Base-by-base conservation (phyloP, 1,140 invertebrate genomes). In the Cepaea nemoralis region DNA sequence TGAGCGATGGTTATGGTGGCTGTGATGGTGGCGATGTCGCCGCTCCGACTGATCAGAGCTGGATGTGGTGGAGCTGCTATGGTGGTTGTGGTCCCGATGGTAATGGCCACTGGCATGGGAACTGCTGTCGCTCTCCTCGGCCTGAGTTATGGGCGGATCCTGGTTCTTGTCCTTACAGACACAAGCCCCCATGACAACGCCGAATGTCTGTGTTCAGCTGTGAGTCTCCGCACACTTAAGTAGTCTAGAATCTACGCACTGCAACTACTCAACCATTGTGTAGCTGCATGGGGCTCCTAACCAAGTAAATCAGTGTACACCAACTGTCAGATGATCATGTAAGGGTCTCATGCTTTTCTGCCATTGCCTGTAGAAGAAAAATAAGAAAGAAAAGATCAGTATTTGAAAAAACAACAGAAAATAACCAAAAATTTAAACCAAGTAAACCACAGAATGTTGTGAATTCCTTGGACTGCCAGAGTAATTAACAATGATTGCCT, bases 151-250 rank as follows among this genome's bases (percentile, higher is more conserved):
- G 19, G 82, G 71, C 19, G 63, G 70, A 31, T 80, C 78, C 42
- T 80, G 77, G 39, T 80, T 80, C 55, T 87, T 89, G 45, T 89
- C 86, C 67, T 86, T 87, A 84, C 88, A 88, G 24, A 89, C 80
- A 86, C 88, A 89, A n/a, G 85, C 81, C 66, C 88, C 88, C 88
- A 89, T 89, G 50, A 33, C 12, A 73, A n/a, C n/a, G n/a, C 37
- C 48, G 50, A 42, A 33, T 37, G n/a, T 55, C n/a, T 8, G 22
- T 55, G 22, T 55, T 55, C 50, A 10, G n/a, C 19, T 22, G 19
- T 55, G 3, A 55, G 22, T 55, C n/a, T 55, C 16, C n/a, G 5
- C 8, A 22, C 19, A 22, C 1, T 55, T 14, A 55, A 55, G n/a
- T 19, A 55, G 50, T 19, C 22, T 55, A 55, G 19, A 22, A 55